Conservation (phyloP, 1,140 invertebrate species). For the Oryctes rhinoceros region DNA sequence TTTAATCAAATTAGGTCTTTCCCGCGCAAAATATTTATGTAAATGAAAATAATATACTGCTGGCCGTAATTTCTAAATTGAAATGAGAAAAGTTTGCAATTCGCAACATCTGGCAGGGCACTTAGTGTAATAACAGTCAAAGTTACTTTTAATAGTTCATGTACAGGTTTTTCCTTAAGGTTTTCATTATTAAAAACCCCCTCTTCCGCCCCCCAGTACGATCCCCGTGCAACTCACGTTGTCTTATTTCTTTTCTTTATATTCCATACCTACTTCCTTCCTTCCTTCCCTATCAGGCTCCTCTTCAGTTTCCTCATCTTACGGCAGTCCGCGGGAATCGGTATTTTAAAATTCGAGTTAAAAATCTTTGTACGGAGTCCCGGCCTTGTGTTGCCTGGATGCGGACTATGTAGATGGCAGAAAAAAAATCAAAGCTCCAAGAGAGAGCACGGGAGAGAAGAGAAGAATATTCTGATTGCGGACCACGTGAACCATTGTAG, state of each 20-base stretch:
- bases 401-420: conserved; percentile 1
- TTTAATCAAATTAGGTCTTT: no score
- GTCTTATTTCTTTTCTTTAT: background rate
- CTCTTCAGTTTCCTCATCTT: background rate
- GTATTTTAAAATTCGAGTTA: conserved; percentile 13
- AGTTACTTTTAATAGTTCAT: conserved; percentile 37
- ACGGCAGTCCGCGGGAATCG: background rate
- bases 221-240: background rate
- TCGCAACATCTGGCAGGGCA: conserved; percentile 28
- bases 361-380: background rate
- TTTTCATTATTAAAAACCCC: conserved; percentile 35
- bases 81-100: conserved; percentile 36
- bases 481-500: conserved; percentile 53
- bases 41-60: conserved; percentile 24
- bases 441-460: background rate
- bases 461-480: conserved; percentile 49
- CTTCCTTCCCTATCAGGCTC: background rate
- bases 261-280: no score
- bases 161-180: conserved; percentile 30
- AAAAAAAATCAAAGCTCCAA: conserved; percentile 37
- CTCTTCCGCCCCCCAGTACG: background rate
- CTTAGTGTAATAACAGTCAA: conserved; percentile 36
- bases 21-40: background rate
- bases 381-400: background rate
- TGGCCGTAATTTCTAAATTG: background rate